phyloP scores from a whole-genome alignment of 2,113 vertebrate species.

The Tympanuchus pallidicinctus region DNA sequence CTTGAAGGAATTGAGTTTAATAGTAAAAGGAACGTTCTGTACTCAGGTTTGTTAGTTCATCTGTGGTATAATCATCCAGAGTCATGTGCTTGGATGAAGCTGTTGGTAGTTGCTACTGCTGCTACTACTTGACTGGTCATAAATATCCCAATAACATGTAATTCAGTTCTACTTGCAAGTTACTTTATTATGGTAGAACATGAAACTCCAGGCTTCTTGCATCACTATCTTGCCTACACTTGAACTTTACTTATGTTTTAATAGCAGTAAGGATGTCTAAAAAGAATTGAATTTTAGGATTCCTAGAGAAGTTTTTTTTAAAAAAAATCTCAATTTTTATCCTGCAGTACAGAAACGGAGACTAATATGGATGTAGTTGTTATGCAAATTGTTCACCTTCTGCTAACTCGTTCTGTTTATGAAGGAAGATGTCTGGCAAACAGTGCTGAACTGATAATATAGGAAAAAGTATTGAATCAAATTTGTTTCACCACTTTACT shows the following conservation, averaged over 20 bases:
- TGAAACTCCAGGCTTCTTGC: neutral
- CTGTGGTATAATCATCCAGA: neutral
- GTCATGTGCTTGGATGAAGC: neutral
- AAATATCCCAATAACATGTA: neutral
- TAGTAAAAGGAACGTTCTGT: neutral
- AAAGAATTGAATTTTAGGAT: neutral
- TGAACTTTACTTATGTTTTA: neutral
- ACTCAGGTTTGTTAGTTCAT: neutral
- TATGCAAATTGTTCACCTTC: neutral
- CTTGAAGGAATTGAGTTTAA: neutral
- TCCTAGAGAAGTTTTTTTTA: neutral
- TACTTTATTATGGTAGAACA: neutral
- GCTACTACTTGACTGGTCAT: neutral
- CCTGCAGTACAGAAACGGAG: neutral
- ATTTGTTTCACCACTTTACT: neutral
- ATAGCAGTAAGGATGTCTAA: neutral
- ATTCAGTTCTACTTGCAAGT: neutral
- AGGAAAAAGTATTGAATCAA: neutral
- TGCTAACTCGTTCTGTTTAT: neutral
- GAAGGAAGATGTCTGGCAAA: neutral
- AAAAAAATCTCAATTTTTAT: neutral
- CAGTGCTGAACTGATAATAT: neutral
- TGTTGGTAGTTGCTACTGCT: neutral
- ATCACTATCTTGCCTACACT: neutral
- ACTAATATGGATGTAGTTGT: neutral